A percentile compares a stretch with the other conserved stretches of the same genome.
These are phyloP conservation scores for Drosophila fulvimacula DNA, from an alignment of 2,888 invertebrate genomes.

Conservation along the genomic window DNA sequence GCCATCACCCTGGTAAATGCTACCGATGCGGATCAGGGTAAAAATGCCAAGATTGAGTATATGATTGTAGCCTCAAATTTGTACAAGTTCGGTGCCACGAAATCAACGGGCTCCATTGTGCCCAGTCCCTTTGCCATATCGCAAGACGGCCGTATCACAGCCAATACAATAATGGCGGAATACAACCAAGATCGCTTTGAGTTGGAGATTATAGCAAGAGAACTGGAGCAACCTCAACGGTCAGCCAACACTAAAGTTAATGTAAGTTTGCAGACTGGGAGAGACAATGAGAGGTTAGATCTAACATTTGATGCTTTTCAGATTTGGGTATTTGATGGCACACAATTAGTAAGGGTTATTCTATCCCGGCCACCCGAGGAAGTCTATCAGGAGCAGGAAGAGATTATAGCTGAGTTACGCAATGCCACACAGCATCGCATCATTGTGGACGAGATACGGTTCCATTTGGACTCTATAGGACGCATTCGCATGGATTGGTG, in stretches of 20 bases:
- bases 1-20: constrained; percentile 91
- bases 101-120: constrained; percentile 92
- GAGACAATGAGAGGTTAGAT: background rate
- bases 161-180: constrained; percentile 93
- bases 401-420: constrained; percentile 90
- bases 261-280: constrained; percentile 85
- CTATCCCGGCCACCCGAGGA: constrained; percentile 92
- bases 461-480: constrained; percentile 88
- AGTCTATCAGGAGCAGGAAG: constrained; percentile 89
- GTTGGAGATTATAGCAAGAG: constrained; percentile 93
- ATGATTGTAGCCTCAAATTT: constrained; percentile 92
- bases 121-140: constrained; percentile 91
- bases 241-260: constrained; percentile 91
- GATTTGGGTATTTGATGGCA: constrained; percentile 96
- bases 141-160: constrained; percentile 85
- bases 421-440: constrained; percentile 91
- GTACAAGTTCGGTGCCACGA: constrained; percentile 91
- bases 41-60: constrained; percentile 93
- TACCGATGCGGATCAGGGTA: constrained; percentile 92
- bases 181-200: constrained; percentile 95
- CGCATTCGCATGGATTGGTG: constrained; percentile 88
- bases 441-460: constrained; percentile 91
- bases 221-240: constrained; percentile 91
- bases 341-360: constrained; percentile 93
- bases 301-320: constrained; percentile 78